Base-by-base conservation (phyloP, 2,888 invertebrate species). In the Drosophila macrospina region DNA sequence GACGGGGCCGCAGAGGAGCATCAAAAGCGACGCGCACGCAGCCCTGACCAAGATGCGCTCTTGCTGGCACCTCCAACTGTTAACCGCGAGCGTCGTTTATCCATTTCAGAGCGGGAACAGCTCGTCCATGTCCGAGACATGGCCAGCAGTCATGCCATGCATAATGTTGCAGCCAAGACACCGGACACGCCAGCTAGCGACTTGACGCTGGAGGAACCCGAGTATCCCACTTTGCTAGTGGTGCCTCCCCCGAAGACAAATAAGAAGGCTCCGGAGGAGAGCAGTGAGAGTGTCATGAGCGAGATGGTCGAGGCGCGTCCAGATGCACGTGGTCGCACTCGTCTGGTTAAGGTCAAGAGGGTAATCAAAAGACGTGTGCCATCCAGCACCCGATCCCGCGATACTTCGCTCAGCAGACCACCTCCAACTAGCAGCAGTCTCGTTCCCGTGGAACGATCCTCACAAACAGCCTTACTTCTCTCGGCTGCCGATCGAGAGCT, bases 41-140 rank as follows among this genome's bases (percentile, higher is more conserved):
- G 61, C 90, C 91, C 34, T 78, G 90, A 48, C 15, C 64, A 67
- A 4, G 79, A 88, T 16, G 70, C 86, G 13, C 26, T 63, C 36
- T 62, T 82, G 0, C 60, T 90, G 11, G 79, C 80, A 1, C 82
- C 86, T 0, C 89, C 90, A 0, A 55, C 63, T 4, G 56, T 73
- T 0, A 79, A 47, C 32, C 86, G 87, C 8, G 91, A 91, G 66
- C 90, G 86, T 41, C 89, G 89, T 62, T 80, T 90, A 78, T 92
- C 92, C 13, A 89, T 91, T 36, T 91, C 91, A 0, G 92, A 92
- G 42, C 81, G 91, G 1, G 88, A 90, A 6, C 91, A 91, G 71
- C 74, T 89, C 10, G 81, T 90, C 41, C 90, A 91, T 73, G 92
- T 91, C 1, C 78, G 90, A 0, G 86, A 90, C 55, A 84, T 78